Evolutionary conservation across 2,797 vertebrate species (phyloP).

Genomic region (Pteronotus mesoamericanus): DNA sequence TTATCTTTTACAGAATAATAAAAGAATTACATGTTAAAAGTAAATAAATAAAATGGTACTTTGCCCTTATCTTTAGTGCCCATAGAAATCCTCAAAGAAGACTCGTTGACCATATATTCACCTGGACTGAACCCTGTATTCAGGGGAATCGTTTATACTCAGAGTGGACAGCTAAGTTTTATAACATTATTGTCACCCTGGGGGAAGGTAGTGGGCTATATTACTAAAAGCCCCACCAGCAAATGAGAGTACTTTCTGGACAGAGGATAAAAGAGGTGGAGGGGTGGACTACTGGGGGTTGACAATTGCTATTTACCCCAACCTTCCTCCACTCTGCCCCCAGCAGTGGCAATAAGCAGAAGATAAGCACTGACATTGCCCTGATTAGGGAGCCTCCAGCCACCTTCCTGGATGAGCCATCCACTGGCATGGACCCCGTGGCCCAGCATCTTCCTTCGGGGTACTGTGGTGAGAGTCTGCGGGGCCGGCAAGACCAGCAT

Average conservation of each 20-base stretch:
- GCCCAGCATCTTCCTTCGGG: constrained; percentile 95
- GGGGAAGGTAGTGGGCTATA: too few relatives aligned
- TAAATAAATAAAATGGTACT: neutral
- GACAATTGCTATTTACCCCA: neutral
- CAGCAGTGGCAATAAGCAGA: constrained; percentile 95
- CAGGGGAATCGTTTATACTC: neutral
- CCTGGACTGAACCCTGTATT: neutral
- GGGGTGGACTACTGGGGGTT: neutral
- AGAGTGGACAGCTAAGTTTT: neutral
- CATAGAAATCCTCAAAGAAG: neutral
- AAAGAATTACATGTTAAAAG: constrained; percentile 83
- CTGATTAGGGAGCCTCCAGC: constrained; percentile 94
- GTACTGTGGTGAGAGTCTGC: constrained; percentile 89
- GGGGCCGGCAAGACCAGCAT: constrained; percentile 95
- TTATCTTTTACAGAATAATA: constrained; percentile 86
- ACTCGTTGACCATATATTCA: neutral
- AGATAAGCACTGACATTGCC: constrained; percentile 94
- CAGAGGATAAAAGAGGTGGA: neutral
- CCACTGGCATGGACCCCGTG: constrained; percentile 97
- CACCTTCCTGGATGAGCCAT: constrained; percentile 96
- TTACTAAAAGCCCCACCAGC: neutral
- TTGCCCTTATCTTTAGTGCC: neutral
- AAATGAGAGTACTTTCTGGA: neutral
- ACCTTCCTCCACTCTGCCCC: fast-evolving
- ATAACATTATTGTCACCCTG: neutral